phyloP scores from a whole-genome alignment of 2,888 invertebrate species.

The Pelosia muscerda region DNA sequence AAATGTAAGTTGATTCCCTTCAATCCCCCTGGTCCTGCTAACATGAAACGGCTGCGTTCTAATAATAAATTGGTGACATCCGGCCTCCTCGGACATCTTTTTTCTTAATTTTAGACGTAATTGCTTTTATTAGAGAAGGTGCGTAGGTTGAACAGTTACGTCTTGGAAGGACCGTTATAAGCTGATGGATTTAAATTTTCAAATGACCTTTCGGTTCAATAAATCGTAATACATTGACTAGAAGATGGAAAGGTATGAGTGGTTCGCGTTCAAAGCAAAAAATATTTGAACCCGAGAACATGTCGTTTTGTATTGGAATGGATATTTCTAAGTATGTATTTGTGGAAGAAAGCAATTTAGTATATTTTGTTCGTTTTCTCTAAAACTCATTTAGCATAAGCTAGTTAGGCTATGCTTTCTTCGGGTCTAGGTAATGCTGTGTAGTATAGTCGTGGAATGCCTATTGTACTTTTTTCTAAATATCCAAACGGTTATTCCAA shows the following conservation, averaged over 20 bases:
- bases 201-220: background rate
- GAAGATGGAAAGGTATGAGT: background rate
- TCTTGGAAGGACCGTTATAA: constrained; percentile 33
- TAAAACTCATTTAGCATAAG: too few relatives aligned
- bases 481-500: background rate
- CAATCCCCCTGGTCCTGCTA: constrained; percentile 41
- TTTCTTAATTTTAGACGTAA: constrained; percentile 50
- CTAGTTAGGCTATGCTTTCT: too few relatives aligned
- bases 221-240: background rate
- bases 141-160: constrained; percentile 24
- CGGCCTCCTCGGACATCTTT: constrained; percentile 48
- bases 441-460: background rate
- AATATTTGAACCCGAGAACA: too few relatives aligned
- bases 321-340: too few relatives aligned
- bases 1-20: constrained; percentile 13
- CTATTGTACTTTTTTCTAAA: background rate
- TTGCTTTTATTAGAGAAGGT: constrained; percentile 47
- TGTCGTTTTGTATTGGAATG: too few relatives aligned
- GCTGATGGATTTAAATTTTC: constrained; percentile 16
- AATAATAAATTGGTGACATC: constrained; percentile 62
- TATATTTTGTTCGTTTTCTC: too few relatives aligned
- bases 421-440: background rate
- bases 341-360: too few relatives aligned
- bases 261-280: too few relatives aligned
- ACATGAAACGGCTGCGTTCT: constrained; percentile 47